These are phyloP conservation scores for Halcyon leucocephala DNA, from an alignment of 2,797 vertebrate species.

Conservation along the genomic window DNA sequence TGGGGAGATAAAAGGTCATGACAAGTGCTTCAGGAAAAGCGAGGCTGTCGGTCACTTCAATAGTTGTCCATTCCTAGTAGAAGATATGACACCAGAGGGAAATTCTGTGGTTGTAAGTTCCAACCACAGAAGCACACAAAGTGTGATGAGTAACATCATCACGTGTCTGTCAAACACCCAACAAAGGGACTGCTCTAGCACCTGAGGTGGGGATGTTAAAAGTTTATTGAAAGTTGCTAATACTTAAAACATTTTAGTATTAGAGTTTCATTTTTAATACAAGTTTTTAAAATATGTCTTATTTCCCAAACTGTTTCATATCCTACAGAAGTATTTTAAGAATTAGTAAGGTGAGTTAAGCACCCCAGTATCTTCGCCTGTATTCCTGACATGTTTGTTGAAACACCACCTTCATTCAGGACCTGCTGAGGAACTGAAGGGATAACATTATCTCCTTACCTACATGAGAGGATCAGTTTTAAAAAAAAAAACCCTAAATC, in stretches of 20 bases:
- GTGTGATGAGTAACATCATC: background rate
- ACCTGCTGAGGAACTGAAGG: background rate
- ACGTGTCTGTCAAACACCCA: accelerated
- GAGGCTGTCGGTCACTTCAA: background rate
- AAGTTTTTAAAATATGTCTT: background rate
- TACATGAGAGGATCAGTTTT: background rate
- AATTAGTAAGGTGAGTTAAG: background rate
- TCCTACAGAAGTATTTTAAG: background rate
- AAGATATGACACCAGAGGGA: background rate
- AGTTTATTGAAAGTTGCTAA: background rate
- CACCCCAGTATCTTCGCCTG: background rate
- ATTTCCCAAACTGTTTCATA: background rate
- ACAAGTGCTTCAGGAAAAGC: background rate
- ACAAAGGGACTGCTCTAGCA: background rate
- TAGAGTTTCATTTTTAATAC: background rate
- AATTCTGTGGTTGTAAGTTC: background rate
- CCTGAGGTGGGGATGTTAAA: background rate
- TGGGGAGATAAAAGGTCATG: background rate
- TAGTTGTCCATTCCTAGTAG: background rate
- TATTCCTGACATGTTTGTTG: background rate
- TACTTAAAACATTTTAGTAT: background rate
- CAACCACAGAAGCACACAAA: background rate
- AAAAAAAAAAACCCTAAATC: background rate
- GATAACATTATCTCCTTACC: background rate
- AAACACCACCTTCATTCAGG: background rate